Conservation (phyloP, 1,140 invertebrate genomes). For the Colletes latitarsis region DNA sequence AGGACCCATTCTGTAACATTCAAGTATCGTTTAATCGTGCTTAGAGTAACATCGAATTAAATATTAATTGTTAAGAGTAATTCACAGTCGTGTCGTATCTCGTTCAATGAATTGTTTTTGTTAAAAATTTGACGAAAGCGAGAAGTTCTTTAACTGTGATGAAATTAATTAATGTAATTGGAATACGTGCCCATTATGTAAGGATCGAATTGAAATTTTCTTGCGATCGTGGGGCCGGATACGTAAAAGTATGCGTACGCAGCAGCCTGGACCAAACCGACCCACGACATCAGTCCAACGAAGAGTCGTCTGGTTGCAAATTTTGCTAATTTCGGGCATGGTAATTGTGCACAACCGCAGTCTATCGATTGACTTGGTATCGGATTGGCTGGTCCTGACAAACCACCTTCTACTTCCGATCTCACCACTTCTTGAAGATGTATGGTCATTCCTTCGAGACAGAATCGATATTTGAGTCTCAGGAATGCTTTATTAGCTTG, state of each 20-base stretch:
- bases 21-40: background rate
- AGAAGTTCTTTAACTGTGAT: no score
- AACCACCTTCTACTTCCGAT: constrained; percentile 75
- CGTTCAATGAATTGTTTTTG: no score
- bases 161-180: no score
- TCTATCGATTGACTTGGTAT: constrained; percentile 82
- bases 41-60: background rate
- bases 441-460: constrained; percentile 67
- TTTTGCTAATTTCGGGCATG: constrained; percentile 82
- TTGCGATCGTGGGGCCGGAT: constrained; percentile 81
- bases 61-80: background rate
- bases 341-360: constrained; percentile 83
- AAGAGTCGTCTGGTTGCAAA: constrained; percentile 83
- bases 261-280: constrained; percentile 82
- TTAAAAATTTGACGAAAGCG: no score
- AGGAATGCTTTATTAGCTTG: no score
- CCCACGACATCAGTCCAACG: constrained; percentile 79
- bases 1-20: constrained; percentile 82
- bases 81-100: no score
- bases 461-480: background rate
- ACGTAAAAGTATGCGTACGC: constrained; percentile 82
- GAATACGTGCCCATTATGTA: constrained; percentile 78
- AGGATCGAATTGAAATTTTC: constrained; percentile 80
- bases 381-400: constrained; percentile 78
- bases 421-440: constrained; percentile 71